Evolutionary conservation across 2,113 vertebrate species (phyloP).

Genomic region (Scalopus aquaticus): DNA sequence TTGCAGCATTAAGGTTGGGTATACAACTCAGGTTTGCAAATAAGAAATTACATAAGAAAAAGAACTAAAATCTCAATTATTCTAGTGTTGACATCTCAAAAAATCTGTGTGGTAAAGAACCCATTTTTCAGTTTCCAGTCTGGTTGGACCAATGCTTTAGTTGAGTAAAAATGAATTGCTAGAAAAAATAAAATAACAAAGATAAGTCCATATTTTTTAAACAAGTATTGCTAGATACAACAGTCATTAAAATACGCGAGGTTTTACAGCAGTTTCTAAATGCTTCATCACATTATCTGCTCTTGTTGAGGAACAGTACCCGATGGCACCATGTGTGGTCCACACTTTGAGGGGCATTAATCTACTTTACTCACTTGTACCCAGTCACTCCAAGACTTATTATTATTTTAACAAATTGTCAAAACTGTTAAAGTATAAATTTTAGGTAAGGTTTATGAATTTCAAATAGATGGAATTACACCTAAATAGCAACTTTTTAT

Average conservation of each 20-base stretch:
- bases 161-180: constrained; percentile 24
- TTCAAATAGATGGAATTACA: background rate
- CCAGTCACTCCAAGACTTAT: background rate
- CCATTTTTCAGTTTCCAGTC: background rate
- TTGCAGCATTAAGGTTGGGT: background rate
- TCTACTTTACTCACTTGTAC: background rate
- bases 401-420: background rate
- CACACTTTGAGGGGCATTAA: background rate
- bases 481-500: background rate
- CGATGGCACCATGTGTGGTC: background rate
- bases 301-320: background rate
- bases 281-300: background rate
- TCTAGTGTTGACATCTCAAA: constrained; percentile 14
- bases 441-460: background rate
- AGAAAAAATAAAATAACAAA: background rate
- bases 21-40: background rate
- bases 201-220: background rate
- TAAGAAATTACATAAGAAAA: constrained; percentile 35
- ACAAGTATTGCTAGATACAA: background rate
- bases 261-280: background rate
- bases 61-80: background rate
- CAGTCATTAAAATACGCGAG: background rate
- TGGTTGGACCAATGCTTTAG: background rate
- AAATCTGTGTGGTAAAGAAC: background rate
- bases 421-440: background rate